These are phyloP conservation scores for Mesorhabditis spiculigera DNA, from an alignment of 2,888 invertebrate species.

Conservation along the genomic window DNA sequence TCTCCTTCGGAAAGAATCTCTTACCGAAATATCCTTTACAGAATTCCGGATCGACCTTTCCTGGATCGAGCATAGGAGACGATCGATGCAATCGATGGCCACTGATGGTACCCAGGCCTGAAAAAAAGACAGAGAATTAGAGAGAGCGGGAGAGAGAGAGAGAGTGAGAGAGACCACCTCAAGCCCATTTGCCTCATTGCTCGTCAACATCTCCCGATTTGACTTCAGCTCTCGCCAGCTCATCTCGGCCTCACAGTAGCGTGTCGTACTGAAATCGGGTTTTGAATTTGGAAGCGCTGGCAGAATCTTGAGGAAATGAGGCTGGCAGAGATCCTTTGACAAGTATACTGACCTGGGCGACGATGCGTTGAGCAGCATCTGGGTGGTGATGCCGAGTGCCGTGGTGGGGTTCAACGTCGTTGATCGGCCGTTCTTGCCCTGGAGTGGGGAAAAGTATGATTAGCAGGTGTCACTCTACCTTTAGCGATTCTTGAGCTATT, in stretches of 20 bases:
- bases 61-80: not conserved
- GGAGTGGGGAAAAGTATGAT: not conserved
- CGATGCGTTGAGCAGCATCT: conserved; percentile 6
- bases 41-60: not conserved
- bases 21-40: not conserved
- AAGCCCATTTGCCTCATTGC: conserved; percentile 16
- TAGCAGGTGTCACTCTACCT: not conserved
- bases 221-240: conserved; percentile 26
- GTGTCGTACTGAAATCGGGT: conserved; percentile 16
- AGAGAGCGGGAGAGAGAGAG: no score
- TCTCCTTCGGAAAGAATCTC: no score
- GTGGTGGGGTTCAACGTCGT: not conserved
- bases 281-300: not conserved
- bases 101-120: conserved; percentile 5
- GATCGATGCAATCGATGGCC: conserved; percentile 2
- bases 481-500: not conserved
- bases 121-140: not conserved
- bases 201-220: conserved; percentile 16
- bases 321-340: not conserved
- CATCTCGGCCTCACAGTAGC: conserved; percentile 20
- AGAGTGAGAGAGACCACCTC: not conserved
- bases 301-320: not conserved
- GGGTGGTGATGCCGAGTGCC: not conserved
- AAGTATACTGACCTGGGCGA: not conserved
- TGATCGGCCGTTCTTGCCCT: not conserved